Evolutionary conservation across 2,113 vertebrate species (phyloP).

Genomic region (Myiagra hebetior): DNA sequence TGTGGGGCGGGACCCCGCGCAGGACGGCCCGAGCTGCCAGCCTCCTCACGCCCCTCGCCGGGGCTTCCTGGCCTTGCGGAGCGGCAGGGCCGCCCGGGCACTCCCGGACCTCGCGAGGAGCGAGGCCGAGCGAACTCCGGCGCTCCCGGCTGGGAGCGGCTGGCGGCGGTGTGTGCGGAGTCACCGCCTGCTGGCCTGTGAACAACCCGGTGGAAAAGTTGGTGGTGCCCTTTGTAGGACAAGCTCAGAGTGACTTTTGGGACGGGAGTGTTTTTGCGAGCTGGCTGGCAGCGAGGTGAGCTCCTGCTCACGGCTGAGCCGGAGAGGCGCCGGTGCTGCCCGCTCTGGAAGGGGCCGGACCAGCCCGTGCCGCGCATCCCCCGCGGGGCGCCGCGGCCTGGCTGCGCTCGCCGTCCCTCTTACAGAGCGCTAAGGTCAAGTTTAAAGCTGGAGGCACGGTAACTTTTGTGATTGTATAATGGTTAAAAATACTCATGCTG

Average conservation of each 20-base stretch:
- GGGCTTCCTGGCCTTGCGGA: neutral
- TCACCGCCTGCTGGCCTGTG: neutral
- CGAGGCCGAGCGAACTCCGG: neutral
- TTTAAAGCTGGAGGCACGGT: neutral
- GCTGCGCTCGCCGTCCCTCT: fast-evolving
- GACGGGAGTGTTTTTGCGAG: neutral
- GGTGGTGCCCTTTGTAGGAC: neutral
- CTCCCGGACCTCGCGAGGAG: neutral
- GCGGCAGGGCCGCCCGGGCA: neutral
- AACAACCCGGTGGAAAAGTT: neutral
- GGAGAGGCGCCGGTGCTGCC: neutral
- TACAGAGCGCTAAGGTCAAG: neutral
- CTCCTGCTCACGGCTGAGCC: neutral
- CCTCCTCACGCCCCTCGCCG: too few relatives aligned
- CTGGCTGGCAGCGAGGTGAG: neutral
- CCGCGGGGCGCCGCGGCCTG: neutral
- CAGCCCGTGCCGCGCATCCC: neutral
- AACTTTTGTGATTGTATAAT: neutral
- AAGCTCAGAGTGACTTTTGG: neutral
- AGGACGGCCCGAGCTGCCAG: neutral
- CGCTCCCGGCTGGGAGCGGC: neutral
- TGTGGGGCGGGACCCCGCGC: neutral
- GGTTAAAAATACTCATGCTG: conserved; percentile 55
- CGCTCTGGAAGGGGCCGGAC: neutral
- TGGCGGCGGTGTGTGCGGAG: neutral